A percentile compares a stretch with the other conserved stretches of the same genome.
These are phyloP conservation scores for Epistrophe eligans DNA, from an alignment of 2,888 invertebrate genomes.

Conservation along the genomic window DNA sequence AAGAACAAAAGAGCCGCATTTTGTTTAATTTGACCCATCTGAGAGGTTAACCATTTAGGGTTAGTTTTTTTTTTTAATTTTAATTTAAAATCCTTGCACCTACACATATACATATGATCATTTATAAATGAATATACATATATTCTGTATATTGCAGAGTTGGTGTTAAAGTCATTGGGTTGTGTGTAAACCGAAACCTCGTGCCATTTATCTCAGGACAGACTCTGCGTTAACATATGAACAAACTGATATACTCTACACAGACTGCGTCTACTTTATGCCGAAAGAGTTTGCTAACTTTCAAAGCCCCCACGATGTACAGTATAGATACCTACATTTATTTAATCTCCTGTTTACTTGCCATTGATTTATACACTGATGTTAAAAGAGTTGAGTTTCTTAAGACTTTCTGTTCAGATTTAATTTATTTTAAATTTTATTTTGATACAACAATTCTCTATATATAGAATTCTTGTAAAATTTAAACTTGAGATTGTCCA, in stretches of 20 bases:
- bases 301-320: neutral
- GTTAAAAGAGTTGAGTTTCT: neutral
- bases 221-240: slow-evolving; percentile 49
- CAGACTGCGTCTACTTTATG: slow-evolving; percentile 7
- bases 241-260: slow-evolving; percentile 54
- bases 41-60: slow-evolving; percentile 58
- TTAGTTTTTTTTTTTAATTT: slow-evolving; percentile 34
- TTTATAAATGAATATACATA: neutral
- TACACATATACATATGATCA: neutral
- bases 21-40: slow-evolving; percentile 48
- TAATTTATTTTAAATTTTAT: neutral
- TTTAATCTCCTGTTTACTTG: slow-evolving; percentile 1
- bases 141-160: neutral
- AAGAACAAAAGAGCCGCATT: slow-evolving; percentile 59
- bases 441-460: no score
- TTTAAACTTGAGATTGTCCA: no score
- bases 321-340: neutral
- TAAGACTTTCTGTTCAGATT: neutral
- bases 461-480: no score
- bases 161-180: slow-evolving; percentile 12
- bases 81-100: slow-evolving; percentile 24
- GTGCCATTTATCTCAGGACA: slow-evolving; percentile 61
- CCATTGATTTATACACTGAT: slow-evolving; percentile 15
- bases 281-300: slow-evolving; percentile 26
- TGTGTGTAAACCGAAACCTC: slow-evolving; percentile 63